These are phyloP conservation scores for Frieseomelitta varia DNA, from an alignment of 1,140 invertebrate genomes.

Conservation along the genomic window DNA sequence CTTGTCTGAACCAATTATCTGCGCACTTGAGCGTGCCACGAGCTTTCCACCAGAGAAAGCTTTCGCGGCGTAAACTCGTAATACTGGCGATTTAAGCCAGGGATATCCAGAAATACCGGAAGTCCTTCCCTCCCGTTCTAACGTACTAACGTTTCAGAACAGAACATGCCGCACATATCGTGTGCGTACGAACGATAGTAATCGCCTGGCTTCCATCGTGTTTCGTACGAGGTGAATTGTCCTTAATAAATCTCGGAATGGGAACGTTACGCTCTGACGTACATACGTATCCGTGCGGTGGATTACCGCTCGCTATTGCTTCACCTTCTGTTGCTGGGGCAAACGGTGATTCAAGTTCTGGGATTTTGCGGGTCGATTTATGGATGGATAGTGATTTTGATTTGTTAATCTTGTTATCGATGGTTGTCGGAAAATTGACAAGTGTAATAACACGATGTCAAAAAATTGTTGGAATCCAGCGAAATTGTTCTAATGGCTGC, in stretches of 20 bases:
- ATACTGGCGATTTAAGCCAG: constrained; percentile 25
- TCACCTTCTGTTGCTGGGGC: neutral
- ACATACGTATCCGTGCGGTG: neutral
- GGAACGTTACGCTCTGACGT: neutral
- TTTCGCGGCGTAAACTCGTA: constrained; percentile 20
- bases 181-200: neutral
- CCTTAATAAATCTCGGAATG: neutral
- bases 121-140: neutral
- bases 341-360: neutral
- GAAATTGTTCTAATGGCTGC: neutral
- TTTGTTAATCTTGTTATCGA: neutral
- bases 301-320: neutral
- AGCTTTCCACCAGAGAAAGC: neutral
- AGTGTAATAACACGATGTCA: neutral
- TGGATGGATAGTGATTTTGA: neutral
- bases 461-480: neutral
- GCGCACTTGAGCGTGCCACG: constrained; percentile 15
- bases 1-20: constrained; percentile 32
- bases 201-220: neutral
- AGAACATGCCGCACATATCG: neutral
- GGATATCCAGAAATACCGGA: neutral
- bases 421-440: neutral
- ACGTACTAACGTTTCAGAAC: neutral
- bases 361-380: neutral
- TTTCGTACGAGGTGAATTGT: neutral